Evolutionary conservation across 2,113 vertebrate genomes (phyloP), one percentile per base, ranked within the genome.

Genomic region (Myotis brandtii): DNA sequence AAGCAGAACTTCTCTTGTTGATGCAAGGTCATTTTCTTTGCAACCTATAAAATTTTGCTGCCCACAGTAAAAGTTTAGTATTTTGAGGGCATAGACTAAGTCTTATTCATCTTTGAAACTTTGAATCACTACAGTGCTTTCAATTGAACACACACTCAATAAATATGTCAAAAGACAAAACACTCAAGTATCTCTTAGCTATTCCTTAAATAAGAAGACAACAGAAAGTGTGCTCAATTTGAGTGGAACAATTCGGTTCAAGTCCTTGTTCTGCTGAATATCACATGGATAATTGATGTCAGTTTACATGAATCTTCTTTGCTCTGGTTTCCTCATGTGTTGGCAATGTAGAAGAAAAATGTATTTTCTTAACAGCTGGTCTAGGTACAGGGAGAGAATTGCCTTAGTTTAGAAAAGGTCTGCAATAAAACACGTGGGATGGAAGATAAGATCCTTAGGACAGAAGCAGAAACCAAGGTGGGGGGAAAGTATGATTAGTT

Each of bases 21-120:
- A 83, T 67, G 43, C 37, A 89, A 83, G 37, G 17, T 84, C 67
- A 59, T 72, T 88, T 70, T n/a, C 20, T 54, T 83, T 87, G 3
- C 80, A 89, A 93, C 13, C 23, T 40, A 2, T 18, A 64, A 80
- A 70, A 70, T 59, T 64, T 37, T 34, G 18, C 66, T 75, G 64
- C 30, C 34, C n/a, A 85, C 12, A 54, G 43, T 86, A 95, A 32
- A 92, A 75, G 80, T 95, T 88, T 81, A 92, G 83, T 70, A 81
- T 21, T 76, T 66, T 32, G 43, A 70, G 25, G 30, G 23, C 9
- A 87, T 3, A 6, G 5, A 86, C 11, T 50, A 86, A 82, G 21
- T 80, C 4, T 52, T 77, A 79, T 32, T 89, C 46, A 89, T 76
- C n/a, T 96, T 95, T 75, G 70, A 85, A 95, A 95, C 11, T 69